Percentiles rank a stretch among this genome's conserved stretches.
phyloP scores from a whole-genome alignment of 2,888 invertebrate genomes.

The Tupiocoris notatus region DNA sequence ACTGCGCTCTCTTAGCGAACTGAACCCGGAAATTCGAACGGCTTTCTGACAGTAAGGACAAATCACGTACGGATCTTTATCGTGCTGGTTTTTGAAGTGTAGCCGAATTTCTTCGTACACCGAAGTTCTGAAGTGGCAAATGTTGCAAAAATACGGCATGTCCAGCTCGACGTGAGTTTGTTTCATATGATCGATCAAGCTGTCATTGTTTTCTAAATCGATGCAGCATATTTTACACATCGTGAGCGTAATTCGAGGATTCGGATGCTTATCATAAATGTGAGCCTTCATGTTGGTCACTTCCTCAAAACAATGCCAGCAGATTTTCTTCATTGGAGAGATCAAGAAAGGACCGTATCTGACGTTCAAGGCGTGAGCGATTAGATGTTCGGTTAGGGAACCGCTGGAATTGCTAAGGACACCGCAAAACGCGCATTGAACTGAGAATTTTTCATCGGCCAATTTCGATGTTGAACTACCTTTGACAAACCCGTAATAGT shows the following conservation, averaged over 20 bases:
- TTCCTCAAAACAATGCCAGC: constrained; percentile 35
- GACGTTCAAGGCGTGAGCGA: constrained; percentile 64
- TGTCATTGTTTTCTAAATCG: constrained; percentile 54
- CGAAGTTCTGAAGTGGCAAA: constrained; percentile 78
- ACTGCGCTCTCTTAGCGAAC: constrained; percentile 48
- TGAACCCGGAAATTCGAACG: constrained; percentile 48
- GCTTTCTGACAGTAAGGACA: constrained; percentile 84
- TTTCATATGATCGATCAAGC: constrained; percentile 70
- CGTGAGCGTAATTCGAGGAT: background rate
- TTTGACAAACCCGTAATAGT: constrained; percentile 63
- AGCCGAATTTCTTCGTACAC: constrained; percentile 27
- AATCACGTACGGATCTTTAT: constrained; percentile 65
- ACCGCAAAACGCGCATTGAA: constrained; percentile 65
- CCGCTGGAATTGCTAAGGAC: constrained; percentile 68
- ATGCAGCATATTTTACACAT: constrained; percentile 62
- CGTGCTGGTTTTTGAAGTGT: constrained; percentile 59
- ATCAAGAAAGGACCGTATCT: background rate
- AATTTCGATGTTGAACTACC: constrained; percentile 50
- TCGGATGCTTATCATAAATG: background rate
- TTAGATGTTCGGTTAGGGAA: constrained; percentile 69
- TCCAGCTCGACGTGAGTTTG: constrained; percentile 78
- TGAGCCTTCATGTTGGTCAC: constrained; percentile 1
- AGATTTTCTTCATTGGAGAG: background rate
- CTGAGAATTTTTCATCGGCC: constrained; percentile 17
- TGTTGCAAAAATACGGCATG: constrained; percentile 81